Percentiles rank a stretch among this genome's conserved stretches.
These are phyloP conservation scores for Dreissena polymorpha DNA, from an alignment of 1,140 invertebrate genomes.

Conservation along the genomic window DNA sequence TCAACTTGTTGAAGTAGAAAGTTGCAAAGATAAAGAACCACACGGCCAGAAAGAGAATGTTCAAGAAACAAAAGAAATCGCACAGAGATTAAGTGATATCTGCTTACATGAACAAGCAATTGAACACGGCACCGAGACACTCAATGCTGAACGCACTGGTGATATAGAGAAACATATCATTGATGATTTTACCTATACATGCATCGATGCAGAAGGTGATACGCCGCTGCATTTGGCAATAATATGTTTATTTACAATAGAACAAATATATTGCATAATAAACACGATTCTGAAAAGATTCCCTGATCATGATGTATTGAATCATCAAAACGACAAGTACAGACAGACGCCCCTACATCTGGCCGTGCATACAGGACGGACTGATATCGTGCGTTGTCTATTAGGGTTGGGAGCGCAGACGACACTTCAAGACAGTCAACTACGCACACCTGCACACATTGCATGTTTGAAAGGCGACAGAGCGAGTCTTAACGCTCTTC, in stretches of 20 bases:
- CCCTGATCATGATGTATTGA: constrained; percentile 56
- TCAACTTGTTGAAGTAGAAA: too few relatives aligned
- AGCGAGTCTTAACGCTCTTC: constrained; percentile 61
- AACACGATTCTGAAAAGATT: constrained; percentile 61
- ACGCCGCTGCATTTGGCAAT: constrained; percentile 69
- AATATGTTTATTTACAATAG: constrained; percentile 48
- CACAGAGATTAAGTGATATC: too few relatives aligned
- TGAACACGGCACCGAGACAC: too few relatives aligned
- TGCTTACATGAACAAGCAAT: too few relatives aligned
- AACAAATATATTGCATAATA: constrained; percentile 50
- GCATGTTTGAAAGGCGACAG: constrained; percentile 83
- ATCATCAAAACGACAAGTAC: constrained; percentile 65
- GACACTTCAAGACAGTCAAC: constrained; percentile 64
- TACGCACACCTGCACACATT: constrained; percentile 73
- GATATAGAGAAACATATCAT: too few relatives aligned
- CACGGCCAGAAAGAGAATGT: too few relatives aligned
- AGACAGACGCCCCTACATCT: constrained; percentile 86
- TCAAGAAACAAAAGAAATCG: too few relatives aligned
- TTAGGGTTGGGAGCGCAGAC: constrained; percentile 85
- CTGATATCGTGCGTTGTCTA: constrained; percentile 83
- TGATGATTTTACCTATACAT: too few relatives aligned
- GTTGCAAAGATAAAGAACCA: too few relatives aligned
- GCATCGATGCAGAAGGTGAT: constrained; percentile 27
- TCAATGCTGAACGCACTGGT: too few relatives aligned
- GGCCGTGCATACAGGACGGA: constrained; percentile 85